A percentile compares a stretch with the other conserved stretches of the same genome.
These are phyloP conservation scores for Sipunculus nudus DNA, from an alignment of 2,888 invertebrate species.

Conservation along the genomic window DNA sequence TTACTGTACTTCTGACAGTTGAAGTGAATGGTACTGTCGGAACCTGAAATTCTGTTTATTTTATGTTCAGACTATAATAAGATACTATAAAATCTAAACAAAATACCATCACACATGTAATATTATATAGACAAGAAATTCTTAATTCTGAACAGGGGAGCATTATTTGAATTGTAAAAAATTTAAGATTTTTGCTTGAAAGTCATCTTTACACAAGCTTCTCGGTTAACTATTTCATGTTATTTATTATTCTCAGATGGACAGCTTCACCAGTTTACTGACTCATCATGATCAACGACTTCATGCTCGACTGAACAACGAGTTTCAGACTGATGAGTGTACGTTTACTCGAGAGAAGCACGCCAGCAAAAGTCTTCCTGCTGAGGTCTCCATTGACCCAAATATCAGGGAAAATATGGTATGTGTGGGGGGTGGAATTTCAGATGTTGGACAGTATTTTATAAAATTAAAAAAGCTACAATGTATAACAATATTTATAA, in stretches of 20 bases:
- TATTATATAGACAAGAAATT: neutral
- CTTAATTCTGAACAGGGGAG: neutral
- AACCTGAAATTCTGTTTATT: too few relatives aligned
- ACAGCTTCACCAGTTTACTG: slow-evolving; percentile 53
- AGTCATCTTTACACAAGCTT: too few relatives aligned
- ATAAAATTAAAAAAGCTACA: too few relatives aligned
- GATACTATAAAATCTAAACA: too few relatives aligned
- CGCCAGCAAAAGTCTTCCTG: slow-evolving; percentile 37
- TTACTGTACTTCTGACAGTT: too few relatives aligned
- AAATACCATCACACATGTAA: too few relatives aligned
- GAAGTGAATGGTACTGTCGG: too few relatives aligned
- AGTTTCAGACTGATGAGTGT: slow-evolving; percentile 58
- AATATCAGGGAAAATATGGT: slow-evolving; percentile 48
- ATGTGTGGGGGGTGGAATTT: too few relatives aligned
- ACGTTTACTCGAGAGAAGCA: slow-evolving; percentile 51
- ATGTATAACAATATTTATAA: too few relatives aligned
- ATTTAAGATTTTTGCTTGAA: neutral
- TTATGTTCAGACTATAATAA: too few relatives aligned
- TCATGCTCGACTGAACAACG: slow-evolving; percentile 46
- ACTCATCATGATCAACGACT: slow-evolving; percentile 57
- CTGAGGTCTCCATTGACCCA: slow-evolving; percentile 26
- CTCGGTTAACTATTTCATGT: too few relatives aligned
- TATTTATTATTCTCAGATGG: slow-evolving; percentile 45
- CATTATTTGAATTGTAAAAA: neutral
- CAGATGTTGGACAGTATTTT: too few relatives aligned